These are phyloP conservation scores for Callionymus lyra DNA, from an alignment of 2,113 vertebrate species.

Conservation along the genomic window DNA sequence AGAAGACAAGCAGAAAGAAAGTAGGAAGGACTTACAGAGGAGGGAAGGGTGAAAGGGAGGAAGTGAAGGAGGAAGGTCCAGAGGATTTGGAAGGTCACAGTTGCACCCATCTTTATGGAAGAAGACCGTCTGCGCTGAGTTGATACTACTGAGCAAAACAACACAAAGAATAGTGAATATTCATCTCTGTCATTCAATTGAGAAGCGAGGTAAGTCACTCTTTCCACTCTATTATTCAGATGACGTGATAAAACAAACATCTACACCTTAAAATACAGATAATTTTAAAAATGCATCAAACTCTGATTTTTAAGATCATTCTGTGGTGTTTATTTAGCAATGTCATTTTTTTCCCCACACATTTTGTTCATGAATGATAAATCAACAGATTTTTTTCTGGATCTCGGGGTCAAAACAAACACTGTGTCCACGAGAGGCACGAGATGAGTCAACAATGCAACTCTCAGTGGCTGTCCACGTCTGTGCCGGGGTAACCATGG, in stretches of 20 bases:
- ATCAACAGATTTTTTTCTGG: background rate
- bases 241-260: too few relatives aligned
- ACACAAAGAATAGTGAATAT: too few relatives aligned
- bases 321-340: too few relatives aligned
- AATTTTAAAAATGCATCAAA: too few relatives aligned
- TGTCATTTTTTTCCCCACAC: background rate
- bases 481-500: background rate
- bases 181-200: background rate
- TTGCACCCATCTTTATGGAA: background rate
- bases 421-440: background rate
- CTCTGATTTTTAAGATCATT: too few relatives aligned
- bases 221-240: background rate
- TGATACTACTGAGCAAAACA: background rate
- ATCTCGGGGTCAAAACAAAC: background rate
- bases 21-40: background rate
- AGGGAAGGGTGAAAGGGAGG: background rate
- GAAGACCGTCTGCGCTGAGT: background rate
- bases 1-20: background rate
- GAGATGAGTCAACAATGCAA: background rate
- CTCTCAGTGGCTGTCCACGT: background rate
- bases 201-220: background rate
- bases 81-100: background rate
- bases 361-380: background rate
- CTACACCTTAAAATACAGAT: too few relatives aligned
- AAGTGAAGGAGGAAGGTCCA: background rate